phyloP scores from a whole-genome alignment of 2,888 invertebrate genomes.

The Theretra japonica region DNA sequence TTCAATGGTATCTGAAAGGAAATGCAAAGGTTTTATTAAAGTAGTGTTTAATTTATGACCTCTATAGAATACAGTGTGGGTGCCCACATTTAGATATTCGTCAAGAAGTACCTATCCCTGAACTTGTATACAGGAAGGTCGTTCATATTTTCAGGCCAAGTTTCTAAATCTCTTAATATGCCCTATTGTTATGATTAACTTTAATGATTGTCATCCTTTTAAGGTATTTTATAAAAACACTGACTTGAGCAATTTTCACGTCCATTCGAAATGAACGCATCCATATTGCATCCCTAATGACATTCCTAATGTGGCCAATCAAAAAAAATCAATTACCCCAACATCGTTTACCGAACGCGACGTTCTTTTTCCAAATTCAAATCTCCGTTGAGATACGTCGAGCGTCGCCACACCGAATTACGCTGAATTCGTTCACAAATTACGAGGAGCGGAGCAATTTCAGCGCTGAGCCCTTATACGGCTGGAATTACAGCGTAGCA shows the following conservation, averaged over 20 bases:
- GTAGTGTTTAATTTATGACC: too few relatives aligned
- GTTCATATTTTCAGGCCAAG: not conserved
- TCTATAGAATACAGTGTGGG: too few relatives aligned
- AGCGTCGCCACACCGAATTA: constrained; percentile 30
- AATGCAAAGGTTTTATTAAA: too few relatives aligned
- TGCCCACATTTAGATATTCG: too few relatives aligned
- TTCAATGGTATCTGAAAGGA: too few relatives aligned
- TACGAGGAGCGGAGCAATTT: constrained; percentile 32
- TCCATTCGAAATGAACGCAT: too few relatives aligned
- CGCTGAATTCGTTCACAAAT: constrained; percentile 31
- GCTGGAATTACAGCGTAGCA: constrained; percentile 30
- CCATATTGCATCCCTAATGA: not conserved
- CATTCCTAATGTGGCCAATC: not conserved
- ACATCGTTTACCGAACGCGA: not conserved
- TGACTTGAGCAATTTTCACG: too few relatives aligned
- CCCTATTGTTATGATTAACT: too few relatives aligned
- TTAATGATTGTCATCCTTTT: too few relatives aligned
- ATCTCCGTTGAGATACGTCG: constrained; percentile 13
- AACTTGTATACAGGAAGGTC: too few relatives aligned
- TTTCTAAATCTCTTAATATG: not conserved
- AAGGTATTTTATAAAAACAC: too few relatives aligned
- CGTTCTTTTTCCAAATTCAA: constrained; percentile 21
- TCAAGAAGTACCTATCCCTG: too few relatives aligned
- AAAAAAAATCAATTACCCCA: constrained; percentile 12
- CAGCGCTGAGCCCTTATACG: constrained; percentile 33